Evolutionary conservation across 2,797 vertebrate species (phyloP).

Genomic region (Enteromius mattozi): DNA sequence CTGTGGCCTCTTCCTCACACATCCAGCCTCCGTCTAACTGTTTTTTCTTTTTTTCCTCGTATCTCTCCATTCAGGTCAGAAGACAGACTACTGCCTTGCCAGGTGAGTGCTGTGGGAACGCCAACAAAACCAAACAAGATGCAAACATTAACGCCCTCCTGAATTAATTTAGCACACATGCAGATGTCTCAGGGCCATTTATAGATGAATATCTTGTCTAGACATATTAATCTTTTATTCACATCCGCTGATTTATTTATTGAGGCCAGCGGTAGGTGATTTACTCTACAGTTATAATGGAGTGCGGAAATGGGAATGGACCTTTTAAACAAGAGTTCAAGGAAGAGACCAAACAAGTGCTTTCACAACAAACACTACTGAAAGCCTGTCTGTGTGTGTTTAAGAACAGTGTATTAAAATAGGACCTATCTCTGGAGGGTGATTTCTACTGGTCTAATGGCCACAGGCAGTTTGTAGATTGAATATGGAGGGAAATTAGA

Average conservation of each 20-base stretch:
- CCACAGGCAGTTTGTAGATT: constrained; percentile 29
- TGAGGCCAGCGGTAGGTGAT: constrained; percentile 10
- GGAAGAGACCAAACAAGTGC: constrained; percentile 13
- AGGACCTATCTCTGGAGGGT: constrained; percentile 65
- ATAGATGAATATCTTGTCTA: constrained; percentile 52
- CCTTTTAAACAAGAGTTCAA: constrained; percentile 31
- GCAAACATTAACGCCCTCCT: constrained; percentile 26
- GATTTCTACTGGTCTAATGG: constrained; percentile 53
- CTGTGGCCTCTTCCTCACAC: constrained; percentile 61
- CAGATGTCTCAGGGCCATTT: constrained; percentile 40
- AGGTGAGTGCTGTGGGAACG: constrained; percentile 83
- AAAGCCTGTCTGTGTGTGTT: constrained; percentile 44
- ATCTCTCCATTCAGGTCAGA: constrained; percentile 84
- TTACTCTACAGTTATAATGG: not conserved
- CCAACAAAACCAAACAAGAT: constrained; percentile 49
- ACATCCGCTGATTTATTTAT: constrained; percentile 58
- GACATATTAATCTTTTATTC: constrained; percentile 57
- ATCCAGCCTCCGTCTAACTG: constrained; percentile 16
- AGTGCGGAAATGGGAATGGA: constrained; percentile 26
- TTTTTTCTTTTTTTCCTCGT: constrained; percentile 60
- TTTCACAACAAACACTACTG: constrained; percentile 17
- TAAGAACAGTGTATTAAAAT: constrained; percentile 70
- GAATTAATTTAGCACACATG: constrained; percentile 23
- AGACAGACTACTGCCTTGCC: constrained; percentile 92
- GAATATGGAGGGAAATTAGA: constrained; percentile 23